These are phyloP conservation scores for Eubasilissa splendida DNA, from an alignment of 2,888 invertebrate genomes.

Conservation along the genomic window DNA sequence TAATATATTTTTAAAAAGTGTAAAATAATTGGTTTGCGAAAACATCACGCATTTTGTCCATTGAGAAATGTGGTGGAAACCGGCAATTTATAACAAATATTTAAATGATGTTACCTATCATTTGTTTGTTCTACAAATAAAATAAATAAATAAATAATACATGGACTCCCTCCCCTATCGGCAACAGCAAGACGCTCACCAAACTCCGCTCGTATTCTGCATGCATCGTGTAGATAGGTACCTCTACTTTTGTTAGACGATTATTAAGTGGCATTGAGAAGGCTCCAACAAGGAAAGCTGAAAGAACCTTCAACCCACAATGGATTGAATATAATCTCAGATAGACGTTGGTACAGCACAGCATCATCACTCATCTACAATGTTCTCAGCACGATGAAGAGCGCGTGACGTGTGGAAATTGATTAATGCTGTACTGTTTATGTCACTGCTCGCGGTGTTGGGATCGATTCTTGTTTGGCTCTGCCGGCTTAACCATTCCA, in stretches of 20 bases:
- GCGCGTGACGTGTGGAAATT: constrained; percentile 18
- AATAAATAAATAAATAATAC: too few species aligned
- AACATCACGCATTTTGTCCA: too few species aligned
- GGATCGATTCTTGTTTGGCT: constrained; percentile 2
- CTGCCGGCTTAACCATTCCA: too few species aligned
- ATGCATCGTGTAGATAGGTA: too few species aligned
- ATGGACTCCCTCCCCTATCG: too few species aligned
- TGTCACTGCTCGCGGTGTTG: background rate
- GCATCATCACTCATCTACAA: constrained; percentile 25
- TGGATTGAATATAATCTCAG: background rate
- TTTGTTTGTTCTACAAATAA: too few species aligned
- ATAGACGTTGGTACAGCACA: constrained; percentile 1
- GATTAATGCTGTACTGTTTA: constrained; percentile 15
- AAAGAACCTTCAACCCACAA: constrained; percentile 6
- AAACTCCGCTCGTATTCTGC: background rate
- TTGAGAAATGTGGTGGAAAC: too few species aligned
- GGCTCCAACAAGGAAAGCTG: constrained; percentile 21
- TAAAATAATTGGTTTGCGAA: too few species aligned
- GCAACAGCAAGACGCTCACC: background rate
- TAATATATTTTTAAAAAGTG: too few species aligned
- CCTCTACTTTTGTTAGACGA: constrained; percentile 1
- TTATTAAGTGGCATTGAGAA: constrained; percentile 14
- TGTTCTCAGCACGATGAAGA: constrained; percentile 13
- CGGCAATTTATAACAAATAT: too few species aligned
- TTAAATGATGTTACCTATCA: too few species aligned